Evolutionary conservation across 1,140 invertebrate species (phyloP).

Genomic region (Thaumatotibia leucotreta): DNA sequence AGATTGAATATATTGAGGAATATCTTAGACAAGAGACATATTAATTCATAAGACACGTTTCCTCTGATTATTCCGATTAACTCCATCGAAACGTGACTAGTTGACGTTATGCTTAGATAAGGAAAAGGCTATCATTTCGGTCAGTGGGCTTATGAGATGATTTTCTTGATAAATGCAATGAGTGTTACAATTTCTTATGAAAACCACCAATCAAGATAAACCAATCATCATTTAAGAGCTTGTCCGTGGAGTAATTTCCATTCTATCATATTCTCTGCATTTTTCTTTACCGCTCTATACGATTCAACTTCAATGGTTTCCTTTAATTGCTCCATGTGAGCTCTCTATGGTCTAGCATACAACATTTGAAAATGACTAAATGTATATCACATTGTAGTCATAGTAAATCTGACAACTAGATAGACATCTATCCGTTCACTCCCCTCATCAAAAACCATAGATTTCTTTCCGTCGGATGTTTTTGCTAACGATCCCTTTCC

Average conservation of each 20-base stretch:
- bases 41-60: neutral
- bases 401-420: neutral
- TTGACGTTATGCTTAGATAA: neutral
- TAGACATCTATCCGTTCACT: neutral
- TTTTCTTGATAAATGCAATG: neutral
- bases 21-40: neutral
- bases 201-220: too few relatives aligned
- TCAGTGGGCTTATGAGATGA: neutral
- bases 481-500: conserved; percentile 27
- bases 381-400: too few relatives aligned
- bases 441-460: neutral
- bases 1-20: neutral
- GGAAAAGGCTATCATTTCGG: neutral
- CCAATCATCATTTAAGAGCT: too few relatives aligned
- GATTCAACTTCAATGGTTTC: too few relatives aligned
- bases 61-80: neutral
- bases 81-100: neutral
- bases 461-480: conserved; percentile 6
- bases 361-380: too few relatives aligned
- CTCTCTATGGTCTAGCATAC: too few relatives aligned
- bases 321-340: too few relatives aligned
- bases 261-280: too few relatives aligned
- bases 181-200: too few relatives aligned
- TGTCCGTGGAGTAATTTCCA: too few relatives aligned
- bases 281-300: too few relatives aligned